Evolutionary conservation across 1,140 invertebrate species (phyloP).

Genomic region (Stratiolaelaps scimitus): DNA sequence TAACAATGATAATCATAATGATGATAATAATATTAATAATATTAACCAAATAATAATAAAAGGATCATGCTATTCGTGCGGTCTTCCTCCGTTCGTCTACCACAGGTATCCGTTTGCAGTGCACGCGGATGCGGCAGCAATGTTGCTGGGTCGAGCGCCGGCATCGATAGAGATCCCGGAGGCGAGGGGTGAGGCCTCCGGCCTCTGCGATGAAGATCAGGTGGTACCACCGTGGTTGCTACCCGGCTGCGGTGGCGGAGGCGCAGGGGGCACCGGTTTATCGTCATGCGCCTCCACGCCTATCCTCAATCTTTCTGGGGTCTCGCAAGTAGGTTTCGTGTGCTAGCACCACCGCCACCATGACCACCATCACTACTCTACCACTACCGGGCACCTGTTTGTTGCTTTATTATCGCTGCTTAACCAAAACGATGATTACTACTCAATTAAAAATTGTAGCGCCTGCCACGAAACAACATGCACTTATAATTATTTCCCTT

Average conservation of each 20-base stretch:
- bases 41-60: slow-evolving; percentile 26
- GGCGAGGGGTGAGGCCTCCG: not conserved
- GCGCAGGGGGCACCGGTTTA: not conserved
- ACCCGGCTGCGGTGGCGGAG: not conserved
- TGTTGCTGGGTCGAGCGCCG: slow-evolving; percentile 2
- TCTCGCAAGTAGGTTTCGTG: slow-evolving; percentile 28
- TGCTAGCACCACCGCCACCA: not conserved
- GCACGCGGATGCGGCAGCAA: slow-evolving; percentile 8
- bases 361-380: too few relatives aligned
- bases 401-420: too few relatives aligned
- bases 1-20: not conserved
- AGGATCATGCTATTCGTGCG: not conserved
- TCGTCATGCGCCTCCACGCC: slow-evolving; percentile 19
- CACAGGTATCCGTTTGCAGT: slow-evolving; percentile 9
- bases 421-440: too few relatives aligned
- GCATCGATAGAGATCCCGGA: slow-evolving; percentile 8
- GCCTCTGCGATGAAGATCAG: too few relatives aligned
- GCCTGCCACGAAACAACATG: too few relatives aligned
- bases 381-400: too few relatives aligned
- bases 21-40: too few relatives aligned
- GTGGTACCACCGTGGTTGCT: not conserved
- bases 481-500: too few relatives aligned
- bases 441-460: too few relatives aligned
- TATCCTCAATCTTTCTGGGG: slow-evolving; percentile 23
- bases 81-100: too few relatives aligned